Base-by-base conservation (phyloP, 2,797 vertebrate species). In the Cryptoblepharus egeriae region DNA sequence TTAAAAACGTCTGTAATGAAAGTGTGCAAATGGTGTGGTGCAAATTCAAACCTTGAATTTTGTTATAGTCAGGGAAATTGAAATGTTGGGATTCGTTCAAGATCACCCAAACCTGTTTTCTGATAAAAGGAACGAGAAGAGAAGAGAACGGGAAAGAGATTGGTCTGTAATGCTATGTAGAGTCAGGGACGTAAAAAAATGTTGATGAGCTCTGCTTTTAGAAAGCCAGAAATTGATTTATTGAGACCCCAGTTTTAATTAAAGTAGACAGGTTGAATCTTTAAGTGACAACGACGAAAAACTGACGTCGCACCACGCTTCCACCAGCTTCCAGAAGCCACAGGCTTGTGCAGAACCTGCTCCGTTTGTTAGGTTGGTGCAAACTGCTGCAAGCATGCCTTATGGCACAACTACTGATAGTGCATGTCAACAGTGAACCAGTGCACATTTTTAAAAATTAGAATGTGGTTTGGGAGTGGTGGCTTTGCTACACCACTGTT, bases 21-120 rank as follows among this genome's bases (percentile, higher is more conserved):
- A 87, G 42, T 80, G 60, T n/a, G n/a, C n/a, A n/a, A 1, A 1
- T 32, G 7, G 35, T 5, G 5, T 4, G 69, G 75, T 52, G 35
- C 24, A 70, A 74, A 72, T 84, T 91, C 35, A 81, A 89, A 87
- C 15, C 30, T 73, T 81, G 65, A 12, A 1, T 58, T 83, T 82
- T 39, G 69, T 84, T 81, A 69, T 65, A 88, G 84, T 65, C 60
- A 69, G 11, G 42, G 75, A 88, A 28, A 85, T 26, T 73, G 24
- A 79, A 75, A 82, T 72, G 77, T 78, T 84, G 63, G 22, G 79
- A 42, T 82, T 57, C 68, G 6, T 84, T 65, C 58, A 77, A 85
- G 3, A 22, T 65, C 65, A 11, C 3, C 82, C 3, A 67, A 71
- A 80, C 61, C 7, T 85, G 57, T 57, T 28, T 88, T 85, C 39